phyloP scores from a whole-genome alignment of 2,888 invertebrate species.

The Campoplex nolae region DNA sequence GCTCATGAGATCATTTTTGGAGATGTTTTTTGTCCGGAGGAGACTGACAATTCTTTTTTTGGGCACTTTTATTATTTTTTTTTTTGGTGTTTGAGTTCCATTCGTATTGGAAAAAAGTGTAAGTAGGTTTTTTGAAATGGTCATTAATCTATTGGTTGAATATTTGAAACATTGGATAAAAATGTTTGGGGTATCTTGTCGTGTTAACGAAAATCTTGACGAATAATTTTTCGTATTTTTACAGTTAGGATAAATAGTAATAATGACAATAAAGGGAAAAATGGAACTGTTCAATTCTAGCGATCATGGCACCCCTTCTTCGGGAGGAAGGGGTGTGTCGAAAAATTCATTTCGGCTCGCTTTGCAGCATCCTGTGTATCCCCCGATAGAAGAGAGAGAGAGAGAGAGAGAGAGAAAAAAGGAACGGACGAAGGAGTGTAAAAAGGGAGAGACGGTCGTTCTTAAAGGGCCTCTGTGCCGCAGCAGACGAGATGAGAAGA shows the following conservation, averaged over 20 bases:
- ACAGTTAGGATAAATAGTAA: background rate
- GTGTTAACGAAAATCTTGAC: background rate
- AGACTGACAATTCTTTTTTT: background rate
- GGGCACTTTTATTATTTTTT: background rate
- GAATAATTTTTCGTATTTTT: background rate
- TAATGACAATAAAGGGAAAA: conserved; percentile 9
- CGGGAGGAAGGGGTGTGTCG: conserved; percentile 63
- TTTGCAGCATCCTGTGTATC: conserved; percentile 29
- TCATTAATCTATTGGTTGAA: too few species aligned
- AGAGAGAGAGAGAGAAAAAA: conserved; percentile 28
- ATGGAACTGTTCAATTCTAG: conserved; percentile 35
- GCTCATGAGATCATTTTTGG: background rate
- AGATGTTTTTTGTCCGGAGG: background rate
- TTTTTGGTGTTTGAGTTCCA: background rate
- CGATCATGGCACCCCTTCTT: conserved; percentile 46
- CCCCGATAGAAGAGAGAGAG: conserved; percentile 30
- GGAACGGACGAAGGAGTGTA: conserved; percentile 31
- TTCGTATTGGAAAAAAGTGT: too few species aligned
- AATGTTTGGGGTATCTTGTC: background rate
- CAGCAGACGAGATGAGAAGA: conserved; percentile 58
- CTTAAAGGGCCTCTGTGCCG: conserved; percentile 41
- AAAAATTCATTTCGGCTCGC: conserved; percentile 54
- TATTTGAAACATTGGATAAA: background rate
- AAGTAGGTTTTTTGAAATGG: too few species aligned
- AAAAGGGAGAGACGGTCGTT: conserved; percentile 29